phyloP scores from a whole-genome alignment of 2,113 vertebrate species.

The Rallus limicola region DNA sequence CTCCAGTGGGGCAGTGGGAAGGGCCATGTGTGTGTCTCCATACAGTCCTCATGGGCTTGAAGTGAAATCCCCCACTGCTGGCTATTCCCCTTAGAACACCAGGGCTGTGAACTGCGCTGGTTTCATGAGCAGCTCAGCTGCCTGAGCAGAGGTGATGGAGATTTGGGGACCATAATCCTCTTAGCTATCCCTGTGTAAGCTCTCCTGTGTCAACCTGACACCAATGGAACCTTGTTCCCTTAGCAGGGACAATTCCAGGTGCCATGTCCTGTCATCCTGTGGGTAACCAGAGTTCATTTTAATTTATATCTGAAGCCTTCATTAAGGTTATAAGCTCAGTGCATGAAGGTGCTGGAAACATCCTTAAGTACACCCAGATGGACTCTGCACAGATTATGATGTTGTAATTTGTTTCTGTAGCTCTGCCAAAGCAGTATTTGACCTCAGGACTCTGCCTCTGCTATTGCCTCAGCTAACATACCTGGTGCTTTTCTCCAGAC shows the following conservation, averaged over 20 bases:
- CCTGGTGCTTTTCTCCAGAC: neutral
- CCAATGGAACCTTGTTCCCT: neutral
- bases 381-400: neutral
- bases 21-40: fast-evolving
- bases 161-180: neutral
- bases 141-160: neutral
- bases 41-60: neutral
- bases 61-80: neutral
- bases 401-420: neutral
- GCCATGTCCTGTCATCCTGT: neutral
- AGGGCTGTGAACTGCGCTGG: neutral
- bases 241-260: neutral
- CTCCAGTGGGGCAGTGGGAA: fast-evolving
- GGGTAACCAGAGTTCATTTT: neutral
- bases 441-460: neutral
- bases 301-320: neutral
- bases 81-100: neutral
- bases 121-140: neutral
- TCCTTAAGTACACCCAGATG: neutral
- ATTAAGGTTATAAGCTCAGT: neutral
- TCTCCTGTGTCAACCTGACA: neutral
- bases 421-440: neutral
- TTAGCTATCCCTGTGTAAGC: neutral
- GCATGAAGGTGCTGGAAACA: neutral
- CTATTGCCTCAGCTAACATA: neutral